phyloP scores from a whole-genome alignment of 2,888 invertebrate genomes.

The Mythimna pallens region DNA sequence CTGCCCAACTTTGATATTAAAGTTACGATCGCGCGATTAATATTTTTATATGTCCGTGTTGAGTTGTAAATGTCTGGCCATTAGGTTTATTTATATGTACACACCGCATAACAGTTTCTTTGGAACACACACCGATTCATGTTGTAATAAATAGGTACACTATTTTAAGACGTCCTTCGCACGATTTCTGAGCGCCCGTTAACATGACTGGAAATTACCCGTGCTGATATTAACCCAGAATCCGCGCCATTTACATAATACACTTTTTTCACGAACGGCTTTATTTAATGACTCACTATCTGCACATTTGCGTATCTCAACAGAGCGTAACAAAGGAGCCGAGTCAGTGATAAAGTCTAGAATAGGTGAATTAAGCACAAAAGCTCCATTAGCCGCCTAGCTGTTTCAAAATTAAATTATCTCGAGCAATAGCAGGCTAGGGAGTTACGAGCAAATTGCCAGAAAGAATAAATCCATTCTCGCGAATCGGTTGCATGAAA shows the following conservation, averaged over 20 bases:
- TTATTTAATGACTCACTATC: slow-evolving; percentile 68
- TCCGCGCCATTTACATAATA: slow-evolving; percentile 76
- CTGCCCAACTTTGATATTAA: slow-evolving; percentile 75
- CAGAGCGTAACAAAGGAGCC: slow-evolving; percentile 65
- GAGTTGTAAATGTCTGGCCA: slow-evolving; percentile 67
- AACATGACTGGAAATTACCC: slow-evolving; percentile 83
- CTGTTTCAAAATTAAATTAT: slow-evolving; percentile 81
- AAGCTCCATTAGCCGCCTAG: slow-evolving; percentile 77
- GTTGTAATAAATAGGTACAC: slow-evolving; percentile 81
- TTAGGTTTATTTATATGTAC: slow-evolving; percentile 71
- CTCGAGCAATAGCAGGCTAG: slow-evolving; percentile 77
- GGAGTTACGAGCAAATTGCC: slow-evolving; percentile 84
- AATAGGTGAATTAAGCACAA: slow-evolving; percentile 74
- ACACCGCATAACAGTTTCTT: slow-evolving; percentile 71
- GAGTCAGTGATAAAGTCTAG: slow-evolving; percentile 64
- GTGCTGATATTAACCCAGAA: slow-evolving; percentile 81
- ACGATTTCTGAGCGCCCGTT: slow-evolving; percentile 82
- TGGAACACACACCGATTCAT: slow-evolving; percentile 81
- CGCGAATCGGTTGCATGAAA: slow-evolving; percentile 88
- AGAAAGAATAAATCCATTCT: slow-evolving; percentile 88
- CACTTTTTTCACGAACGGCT: slow-evolving; percentile 69
- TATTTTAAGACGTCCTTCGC: slow-evolving; percentile 89
- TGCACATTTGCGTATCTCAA: slow-evolving; percentile 66
- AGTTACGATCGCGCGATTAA: slow-evolving; percentile 69
- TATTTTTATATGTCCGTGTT: slow-evolving; percentile 70